A percentile compares a stretch with the other conserved stretches of the same genome.
Evolutionary conservation across 1,140 invertebrate species (phyloP).

Genomic region (Aradophagus sp.): DNA sequence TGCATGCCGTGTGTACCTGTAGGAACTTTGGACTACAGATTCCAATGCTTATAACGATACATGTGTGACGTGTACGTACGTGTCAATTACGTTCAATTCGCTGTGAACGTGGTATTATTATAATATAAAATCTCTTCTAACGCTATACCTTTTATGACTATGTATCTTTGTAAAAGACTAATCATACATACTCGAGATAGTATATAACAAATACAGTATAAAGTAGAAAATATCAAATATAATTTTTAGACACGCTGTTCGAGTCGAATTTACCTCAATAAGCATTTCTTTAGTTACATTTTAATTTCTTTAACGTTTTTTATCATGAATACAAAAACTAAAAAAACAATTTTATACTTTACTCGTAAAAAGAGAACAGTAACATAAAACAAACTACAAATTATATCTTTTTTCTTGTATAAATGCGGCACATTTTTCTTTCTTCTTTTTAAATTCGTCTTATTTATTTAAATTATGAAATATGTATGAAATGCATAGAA

Average conservation of each 20-base stretch:
- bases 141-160: constrained; percentile 60
- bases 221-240: constrained; percentile 64
- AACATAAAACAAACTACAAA: constrained; percentile 2
- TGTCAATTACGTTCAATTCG: constrained; percentile 46
- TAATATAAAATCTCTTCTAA: constrained; percentile 61
- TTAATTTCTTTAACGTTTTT: constrained; percentile 1
- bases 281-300: constrained; percentile 16
- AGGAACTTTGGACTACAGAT: constrained; percentile 74
- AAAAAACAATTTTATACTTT: too few relatives aligned
- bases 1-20: constrained; percentile 68
- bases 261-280: constrained; percentile 39
- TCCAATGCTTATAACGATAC: constrained; percentile 46
- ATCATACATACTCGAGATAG: constrained; percentile 63
- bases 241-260: constrained; percentile 30
- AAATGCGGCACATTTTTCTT: constrained; percentile 22
- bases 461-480: constrained; percentile 30
- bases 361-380: too few relatives aligned
- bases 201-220: constrained; percentile 69
- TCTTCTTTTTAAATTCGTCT: constrained; percentile 20
- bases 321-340: too few relatives aligned
- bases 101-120: constrained; percentile 45
- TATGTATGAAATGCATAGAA: constrained; percentile 54
- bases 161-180: constrained; percentile 51
- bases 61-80: constrained; percentile 53
- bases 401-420: neutral